Evolutionary conservation across 2,797 vertebrate species (phyloP).

Genomic region (Melanotaenia trifasciata): DNA sequence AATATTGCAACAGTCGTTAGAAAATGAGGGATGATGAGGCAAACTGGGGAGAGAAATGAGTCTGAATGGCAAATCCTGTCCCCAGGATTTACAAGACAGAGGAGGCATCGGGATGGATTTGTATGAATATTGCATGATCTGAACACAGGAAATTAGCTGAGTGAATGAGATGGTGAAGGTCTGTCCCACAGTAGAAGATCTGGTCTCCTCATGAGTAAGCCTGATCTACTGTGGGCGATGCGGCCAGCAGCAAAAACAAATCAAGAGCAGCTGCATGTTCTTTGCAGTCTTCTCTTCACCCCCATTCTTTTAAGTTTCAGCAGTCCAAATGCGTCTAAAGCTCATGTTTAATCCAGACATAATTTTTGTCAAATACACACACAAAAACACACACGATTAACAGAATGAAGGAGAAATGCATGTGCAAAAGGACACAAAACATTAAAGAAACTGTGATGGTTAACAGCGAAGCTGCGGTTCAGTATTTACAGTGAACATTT

Average conservation of each 20-base stretch:
- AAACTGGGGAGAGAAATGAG: slow-evolving; percentile 13
- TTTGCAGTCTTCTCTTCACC: slow-evolving; percentile 30
- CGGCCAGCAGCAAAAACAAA: slow-evolving; percentile 35
- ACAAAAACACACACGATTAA: slow-evolving; percentile 49
- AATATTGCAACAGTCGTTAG: slow-evolving; percentile 67
- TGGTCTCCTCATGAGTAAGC: slow-evolving; percentile 15
- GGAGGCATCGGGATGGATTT: slow-evolving; percentile 55
- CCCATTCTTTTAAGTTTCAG: slow-evolving; percentile 43
- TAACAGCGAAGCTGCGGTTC: slow-evolving; percentile 47
- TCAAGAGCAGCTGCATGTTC: slow-evolving; percentile 30
- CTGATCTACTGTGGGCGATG: slow-evolving; percentile 33
- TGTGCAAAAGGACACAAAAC: slow-evolving; percentile 12
- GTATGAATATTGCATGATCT: slow-evolving; percentile 62
- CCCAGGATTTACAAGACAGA: slow-evolving; percentile 55
- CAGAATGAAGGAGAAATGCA: slow-evolving; percentile 25
- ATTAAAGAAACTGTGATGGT: slow-evolving; percentile 25
- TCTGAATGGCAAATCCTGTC: slow-evolving; percentile 56
- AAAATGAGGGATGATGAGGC: slow-evolving; percentile 39
- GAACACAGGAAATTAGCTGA: slow-evolving; percentile 46
- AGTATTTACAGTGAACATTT: slow-evolving; percentile 57
- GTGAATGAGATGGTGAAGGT: slow-evolving; percentile 32
- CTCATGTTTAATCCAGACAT: slow-evolving; percentile 30
- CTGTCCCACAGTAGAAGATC: slow-evolving; percentile 18
- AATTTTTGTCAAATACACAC: slow-evolving; percentile 25
- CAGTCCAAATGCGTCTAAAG: slow-evolving; percentile 36